A percentile compares a stretch with the other conserved stretches of the same genome.
Evolutionary conservation across 2,888 invertebrate species (phyloP).

Genomic region (Ophioninae sp.): DNA sequence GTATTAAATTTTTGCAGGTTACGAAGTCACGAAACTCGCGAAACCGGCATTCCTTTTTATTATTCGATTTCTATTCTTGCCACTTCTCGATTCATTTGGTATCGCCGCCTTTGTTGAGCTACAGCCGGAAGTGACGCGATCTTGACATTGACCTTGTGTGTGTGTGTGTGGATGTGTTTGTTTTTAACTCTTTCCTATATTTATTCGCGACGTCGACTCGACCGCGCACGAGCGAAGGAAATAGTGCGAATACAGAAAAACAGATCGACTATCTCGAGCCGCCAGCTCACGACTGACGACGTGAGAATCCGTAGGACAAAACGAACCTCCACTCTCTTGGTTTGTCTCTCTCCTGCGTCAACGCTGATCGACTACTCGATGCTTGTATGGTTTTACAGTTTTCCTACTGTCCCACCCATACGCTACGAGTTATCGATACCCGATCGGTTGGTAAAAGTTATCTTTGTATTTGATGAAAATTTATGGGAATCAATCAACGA

Average conservation of each 20-base stretch:
- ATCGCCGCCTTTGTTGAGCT: background rate
- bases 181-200: constrained; percentile 1
- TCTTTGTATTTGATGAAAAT: too few relatives aligned
- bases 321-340: background rate
- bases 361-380: background rate
- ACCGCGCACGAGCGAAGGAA: background rate
- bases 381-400: background rate
- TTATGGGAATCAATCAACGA: too few relatives aligned
- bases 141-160: background rate
- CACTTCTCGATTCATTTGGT: background rate
- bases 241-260: background rate
- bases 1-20: constrained; percentile 24
- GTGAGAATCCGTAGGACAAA: background rate
- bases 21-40: constrained; percentile 9
- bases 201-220: background rate
- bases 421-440: too few relatives aligned
- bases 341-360: constrained; percentile 10
- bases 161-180: background rate
- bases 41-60: constrained; percentile 32
- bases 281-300: constrained; percentile 51
- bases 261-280: constrained; percentile 20
- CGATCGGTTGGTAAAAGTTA: too few relatives aligned
- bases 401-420: background rate
- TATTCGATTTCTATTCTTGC: background rate
- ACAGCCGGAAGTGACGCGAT: background rate